A percentile compares a stretch with the other conserved stretches of the same genome.
These are phyloP conservation scores for fruit fly (Drosophila melanogaster) DNA, from an alignment of 1,140 invertebrate genomes.

Conservation along the genomic window Release_6_plus_ISO1_MT NT_033779.5:10894001-10894500, in stretches of 20 bases:
- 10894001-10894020: conserved; percentile 9
- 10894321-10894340: conserved; percentile 57
- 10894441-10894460: conserved; percentile 70
- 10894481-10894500: conserved; percentile 36
- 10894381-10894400: not conserved
- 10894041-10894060: not conserved
- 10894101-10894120: conserved; percentile 55
- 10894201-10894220: conserved; percentile 54
- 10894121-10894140: conserved; percentile 54
- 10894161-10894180: not conserved
- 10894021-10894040: conserved; percentile 5
- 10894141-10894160: conserved; percentile 58
- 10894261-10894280: conserved; percentile 72
- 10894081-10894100: conserved; percentile 15
- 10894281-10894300: conserved; percentile 1
- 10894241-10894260: conserved; percentile 82
- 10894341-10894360: conserved; percentile 26
- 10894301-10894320: conserved; percentile 1
- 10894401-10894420: conserved; percentile 41
- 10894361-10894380: conserved; percentile 43
- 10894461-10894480: not conserved
- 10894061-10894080: not conserved
- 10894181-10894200: not conserved
- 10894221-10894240: conserved; percentile 81
- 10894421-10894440: conserved; percentile 38